These are phyloP conservation scores for Acronicta leporina DNA, from an alignment of 2,888 invertebrate species.

Conservation along the genomic window DNA sequence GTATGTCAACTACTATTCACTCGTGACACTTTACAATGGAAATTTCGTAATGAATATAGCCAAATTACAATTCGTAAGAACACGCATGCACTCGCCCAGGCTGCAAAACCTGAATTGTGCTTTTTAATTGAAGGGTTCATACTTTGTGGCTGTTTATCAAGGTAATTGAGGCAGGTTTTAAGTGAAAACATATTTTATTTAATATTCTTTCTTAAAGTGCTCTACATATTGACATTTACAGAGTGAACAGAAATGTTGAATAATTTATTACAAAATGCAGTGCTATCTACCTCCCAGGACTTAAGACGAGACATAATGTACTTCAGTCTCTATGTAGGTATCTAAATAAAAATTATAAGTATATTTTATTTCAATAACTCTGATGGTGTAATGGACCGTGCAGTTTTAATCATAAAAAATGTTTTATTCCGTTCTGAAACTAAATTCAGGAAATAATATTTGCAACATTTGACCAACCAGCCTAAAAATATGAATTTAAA, in stretches of 20 bases:
- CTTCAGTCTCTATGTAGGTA: neutral
- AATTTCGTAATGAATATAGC: conserved; percentile 74
- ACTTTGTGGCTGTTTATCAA: conserved; percentile 74
- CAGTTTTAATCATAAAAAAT: conserved; percentile 3
- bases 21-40: conserved; percentile 65
- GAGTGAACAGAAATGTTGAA: conserved; percentile 31
- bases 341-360: neutral
- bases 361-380: neutral
- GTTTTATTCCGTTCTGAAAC: conserved; percentile 4
- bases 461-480: neutral
- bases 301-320: conserved; percentile 22
- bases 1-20: conserved; percentile 65
- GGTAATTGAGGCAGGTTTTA: conserved; percentile 79
- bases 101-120: conserved; percentile 75
- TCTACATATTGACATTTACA: conserved; percentile 76
- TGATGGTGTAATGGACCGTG: too few relatives aligned
- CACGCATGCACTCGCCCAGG: conserved; percentile 57
- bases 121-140: conserved; percentile 83
- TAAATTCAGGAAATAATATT: conserved; percentile 3
- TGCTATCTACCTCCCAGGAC: neutral
- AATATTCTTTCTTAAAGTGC: conserved; percentile 79
- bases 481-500: neutral
- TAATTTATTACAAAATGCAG: conserved; percentile 45
- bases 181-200: conserved; percentile 81
- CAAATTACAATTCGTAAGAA: conserved; percentile 72